Conservation (phyloP, 2,888 invertebrate species). For the Sicus ferrugineus region DNA sequence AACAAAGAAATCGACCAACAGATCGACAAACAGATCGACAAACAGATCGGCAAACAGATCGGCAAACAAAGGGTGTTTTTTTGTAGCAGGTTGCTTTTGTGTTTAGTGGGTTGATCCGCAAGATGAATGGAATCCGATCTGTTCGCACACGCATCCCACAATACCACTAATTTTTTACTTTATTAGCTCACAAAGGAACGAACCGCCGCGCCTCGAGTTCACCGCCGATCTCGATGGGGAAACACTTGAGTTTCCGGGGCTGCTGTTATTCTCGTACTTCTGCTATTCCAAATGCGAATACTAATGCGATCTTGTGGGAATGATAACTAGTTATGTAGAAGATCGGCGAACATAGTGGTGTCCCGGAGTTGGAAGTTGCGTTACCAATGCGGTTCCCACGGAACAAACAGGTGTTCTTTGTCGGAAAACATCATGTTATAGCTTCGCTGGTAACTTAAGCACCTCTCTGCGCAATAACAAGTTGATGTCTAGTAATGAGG, state of each 20-base stretch:
- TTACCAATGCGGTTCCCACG: no score
- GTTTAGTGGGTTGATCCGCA: neutral
- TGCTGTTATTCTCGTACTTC: neutral
- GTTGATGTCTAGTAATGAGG: no score
- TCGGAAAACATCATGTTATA: no score
- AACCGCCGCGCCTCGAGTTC: neutral
- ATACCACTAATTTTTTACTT: slow-evolving; percentile 6
- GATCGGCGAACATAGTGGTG: neutral
- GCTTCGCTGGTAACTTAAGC: no score
- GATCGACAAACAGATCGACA: neutral
- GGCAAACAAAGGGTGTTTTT: neutral
- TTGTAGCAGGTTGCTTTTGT: slow-evolving; percentile 1
- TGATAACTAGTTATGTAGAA: neutral
- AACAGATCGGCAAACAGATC: neutral
- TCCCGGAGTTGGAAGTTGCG: no score
- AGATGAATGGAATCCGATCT: neutral
- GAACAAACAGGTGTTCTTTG: no score
- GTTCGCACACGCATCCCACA: neutral
- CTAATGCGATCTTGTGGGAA: slow-evolving; percentile 6
- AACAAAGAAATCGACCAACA: no score
- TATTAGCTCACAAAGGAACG: slow-evolving; percentile 5
- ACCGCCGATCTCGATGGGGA: neutral
- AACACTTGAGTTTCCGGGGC: neutral
- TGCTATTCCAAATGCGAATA: neutral
- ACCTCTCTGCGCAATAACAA: no score